phyloP scores from a whole-genome alignment of 2,888 invertebrate species.

The Limenitis camilla region DNA sequence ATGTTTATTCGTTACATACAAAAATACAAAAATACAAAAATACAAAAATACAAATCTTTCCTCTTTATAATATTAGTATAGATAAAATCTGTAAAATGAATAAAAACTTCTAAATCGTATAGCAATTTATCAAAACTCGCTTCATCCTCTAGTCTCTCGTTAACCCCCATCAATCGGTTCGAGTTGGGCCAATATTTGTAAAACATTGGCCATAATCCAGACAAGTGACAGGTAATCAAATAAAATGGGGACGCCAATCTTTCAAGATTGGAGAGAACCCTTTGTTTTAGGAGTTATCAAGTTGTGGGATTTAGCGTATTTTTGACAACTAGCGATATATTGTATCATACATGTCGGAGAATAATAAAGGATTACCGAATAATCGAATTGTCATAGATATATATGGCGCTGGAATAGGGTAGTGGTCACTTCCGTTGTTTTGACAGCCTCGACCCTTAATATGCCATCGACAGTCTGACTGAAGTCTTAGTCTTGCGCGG shows the following conservation, averaged over 20 bases:
- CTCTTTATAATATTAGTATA: no score
- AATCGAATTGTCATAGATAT: no score
- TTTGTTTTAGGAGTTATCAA: conserved; percentile 23
- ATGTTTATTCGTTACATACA: no score
- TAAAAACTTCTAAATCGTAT: neutral
- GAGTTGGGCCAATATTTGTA: conserved; percentile 44
- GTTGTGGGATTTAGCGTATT: conserved; percentile 20
- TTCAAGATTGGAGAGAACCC: conserved; percentile 52
- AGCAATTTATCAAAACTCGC: conserved; percentile 10
- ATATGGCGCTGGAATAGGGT: no score
- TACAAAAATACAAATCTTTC: no score
- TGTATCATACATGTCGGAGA: no score
- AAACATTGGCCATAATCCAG: conserved; percentile 51
- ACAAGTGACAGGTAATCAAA: conserved; percentile 55
- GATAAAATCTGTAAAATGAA: neutral
- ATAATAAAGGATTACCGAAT: no score
- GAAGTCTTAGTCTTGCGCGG: no score
- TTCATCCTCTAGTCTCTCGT: conserved; percentile 9
- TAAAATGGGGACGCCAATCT: conserved; percentile 55
- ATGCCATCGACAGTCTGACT: no score
- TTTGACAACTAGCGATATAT: neutral
- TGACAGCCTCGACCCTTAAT: no score
- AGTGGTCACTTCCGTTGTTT: no score
- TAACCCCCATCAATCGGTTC: conserved; percentile 13
- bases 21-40: no score